phyloP scores from a whole-genome alignment of 2,113 vertebrate genomes.

The Daphoenositta chrysoptera region DNA sequence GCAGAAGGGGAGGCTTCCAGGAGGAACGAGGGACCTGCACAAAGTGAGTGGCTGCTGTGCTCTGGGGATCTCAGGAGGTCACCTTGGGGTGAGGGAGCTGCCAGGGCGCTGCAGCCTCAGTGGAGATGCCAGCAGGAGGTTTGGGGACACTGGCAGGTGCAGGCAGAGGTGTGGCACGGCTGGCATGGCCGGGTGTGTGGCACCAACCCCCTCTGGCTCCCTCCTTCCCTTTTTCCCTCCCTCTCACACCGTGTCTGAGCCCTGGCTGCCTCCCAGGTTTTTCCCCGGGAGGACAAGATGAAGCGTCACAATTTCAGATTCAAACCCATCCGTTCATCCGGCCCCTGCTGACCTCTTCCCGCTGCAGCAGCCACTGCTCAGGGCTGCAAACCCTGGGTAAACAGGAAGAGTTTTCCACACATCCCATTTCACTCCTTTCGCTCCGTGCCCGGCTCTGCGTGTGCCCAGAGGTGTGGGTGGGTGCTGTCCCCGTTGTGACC shows the following conservation, averaged over 20 bases:
- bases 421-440: background rate
- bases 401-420: background rate
- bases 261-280: background rate
- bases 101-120: background rate
- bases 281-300: background rate
- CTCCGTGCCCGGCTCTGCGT: accelerated
- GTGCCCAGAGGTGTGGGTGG: background rate
- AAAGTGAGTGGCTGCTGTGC: background rate
- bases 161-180: background rate
- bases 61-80: background rate
- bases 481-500: accelerated
- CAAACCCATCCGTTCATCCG: background rate
- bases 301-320: background rate
- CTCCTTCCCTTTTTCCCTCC: background rate
- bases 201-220: background rate
- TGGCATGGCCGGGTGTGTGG: accelerated
- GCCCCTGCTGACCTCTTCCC: background rate
- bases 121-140: background rate
- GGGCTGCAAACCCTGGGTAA: background rate
- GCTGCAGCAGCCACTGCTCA: background rate
- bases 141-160: background rate
- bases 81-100: background rate
- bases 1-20: background rate
- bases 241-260: accelerated
- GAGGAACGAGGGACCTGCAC: background rate